Conservation (phyloP, 2,113 vertebrate genomes). For the Scomber colias region DNA sequence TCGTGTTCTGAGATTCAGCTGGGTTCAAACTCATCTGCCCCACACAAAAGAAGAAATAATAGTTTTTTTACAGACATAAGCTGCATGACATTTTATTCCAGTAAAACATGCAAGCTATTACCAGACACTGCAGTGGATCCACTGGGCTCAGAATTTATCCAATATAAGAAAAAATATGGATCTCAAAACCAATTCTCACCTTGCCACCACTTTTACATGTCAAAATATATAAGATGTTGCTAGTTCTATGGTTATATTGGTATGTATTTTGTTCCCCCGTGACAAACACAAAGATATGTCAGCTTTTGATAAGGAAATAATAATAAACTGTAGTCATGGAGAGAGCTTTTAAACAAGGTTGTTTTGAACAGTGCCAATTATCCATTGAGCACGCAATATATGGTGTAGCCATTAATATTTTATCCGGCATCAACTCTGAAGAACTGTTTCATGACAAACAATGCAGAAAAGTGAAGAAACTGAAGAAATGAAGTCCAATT, state of each 20-base stretch:
- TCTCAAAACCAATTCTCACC: constrained; percentile 11
- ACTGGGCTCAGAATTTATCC: not conserved
- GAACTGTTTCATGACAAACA: not conserved
- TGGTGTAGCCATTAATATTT: constrained; percentile 31
- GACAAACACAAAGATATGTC: not conserved
- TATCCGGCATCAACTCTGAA: not conserved
- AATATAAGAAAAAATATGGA: not conserved
- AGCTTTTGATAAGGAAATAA: not conserved
- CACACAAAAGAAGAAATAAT: not conserved
- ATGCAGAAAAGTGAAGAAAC: not conserved
- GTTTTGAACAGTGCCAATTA: not conserved
- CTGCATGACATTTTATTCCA: not conserved
- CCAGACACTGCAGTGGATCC: not conserved
- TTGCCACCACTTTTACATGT: not conserved
- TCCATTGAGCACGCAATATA: constrained; percentile 19
- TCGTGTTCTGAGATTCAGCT: not conserved
- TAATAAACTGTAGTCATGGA: not conserved
- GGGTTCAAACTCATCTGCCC: constrained; percentile 34
- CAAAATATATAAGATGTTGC: not conserved
- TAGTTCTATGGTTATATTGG: not conserved
- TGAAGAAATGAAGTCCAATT: not conserved
- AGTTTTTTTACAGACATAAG: not conserved
- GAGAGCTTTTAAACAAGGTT: not conserved
- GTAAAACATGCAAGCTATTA: not conserved
- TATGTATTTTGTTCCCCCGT: not conserved